Conservation (phyloP, 30 jellyfish, hydroid and myxozoan species). For the Pelagia noctiluca region DNA sequence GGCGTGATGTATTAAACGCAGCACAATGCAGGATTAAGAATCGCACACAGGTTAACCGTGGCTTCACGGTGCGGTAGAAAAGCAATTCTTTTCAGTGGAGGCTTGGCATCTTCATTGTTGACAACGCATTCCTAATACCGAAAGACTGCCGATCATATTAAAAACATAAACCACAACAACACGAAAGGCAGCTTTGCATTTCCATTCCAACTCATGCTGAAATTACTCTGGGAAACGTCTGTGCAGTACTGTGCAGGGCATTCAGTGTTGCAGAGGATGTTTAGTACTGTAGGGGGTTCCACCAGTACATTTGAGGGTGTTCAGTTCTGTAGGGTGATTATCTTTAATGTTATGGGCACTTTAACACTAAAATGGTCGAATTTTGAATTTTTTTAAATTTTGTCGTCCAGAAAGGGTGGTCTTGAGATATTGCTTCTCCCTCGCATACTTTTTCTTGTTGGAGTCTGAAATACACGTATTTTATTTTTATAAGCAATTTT, state of each 20-base stretch:
- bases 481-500: no score
- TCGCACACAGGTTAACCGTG: constrained; percentile 28
- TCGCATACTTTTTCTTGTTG: no score
- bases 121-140: constrained; percentile 15
- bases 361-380: no score
- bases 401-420: no score
- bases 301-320: neutral
- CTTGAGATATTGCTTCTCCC: no score
- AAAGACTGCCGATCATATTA: constrained; percentile 55
- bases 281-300: neutral
- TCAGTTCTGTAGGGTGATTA: neutral
- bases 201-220: neutral
- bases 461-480: no score
- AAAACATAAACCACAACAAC: constrained; percentile 57
- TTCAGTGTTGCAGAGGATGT: neutral
- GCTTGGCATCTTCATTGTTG: constrained; percentile 18
- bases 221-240: neutral
- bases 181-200: constrained; percentile 32
- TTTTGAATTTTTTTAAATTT: no score
- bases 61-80: constrained; percentile 68
- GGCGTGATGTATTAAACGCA: no score
- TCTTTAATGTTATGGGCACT: neutral
- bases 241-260: neutral
- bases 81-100: constrained; percentile 35
- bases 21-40: no score